Evolutionary conservation across 2,888 invertebrate species (phyloP).

Genomic region (Nasonovia ribisnigri): DNA sequence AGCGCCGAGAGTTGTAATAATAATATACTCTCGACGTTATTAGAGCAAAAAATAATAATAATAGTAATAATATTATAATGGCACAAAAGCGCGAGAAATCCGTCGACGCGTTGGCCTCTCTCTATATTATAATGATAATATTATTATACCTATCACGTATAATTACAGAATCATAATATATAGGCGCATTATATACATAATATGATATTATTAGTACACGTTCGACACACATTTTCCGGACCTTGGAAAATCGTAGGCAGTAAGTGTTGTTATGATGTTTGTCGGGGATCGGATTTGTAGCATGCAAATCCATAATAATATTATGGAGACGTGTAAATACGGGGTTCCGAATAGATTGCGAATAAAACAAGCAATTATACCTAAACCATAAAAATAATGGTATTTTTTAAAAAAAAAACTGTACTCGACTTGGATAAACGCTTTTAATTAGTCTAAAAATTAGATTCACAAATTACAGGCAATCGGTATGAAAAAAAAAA

Average conservation of each 20-base stretch:
- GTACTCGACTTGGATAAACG: no score
- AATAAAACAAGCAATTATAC: no score
- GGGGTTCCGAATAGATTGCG: no score
- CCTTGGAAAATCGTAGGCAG: neutral
- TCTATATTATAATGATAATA: neutral
- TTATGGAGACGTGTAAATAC: no score
- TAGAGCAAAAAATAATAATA: constrained; percentile 20
- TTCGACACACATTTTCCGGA: neutral
- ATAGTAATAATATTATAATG: neutral
- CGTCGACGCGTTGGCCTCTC: neutral
- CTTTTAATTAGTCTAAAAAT: no score
- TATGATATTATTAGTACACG: neutral
- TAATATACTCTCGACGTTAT: constrained; percentile 4
- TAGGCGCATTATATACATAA: no score
- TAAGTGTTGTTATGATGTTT: neutral
- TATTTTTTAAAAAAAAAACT: no score
- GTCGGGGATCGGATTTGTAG: neutral
- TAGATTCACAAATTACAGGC: no score
- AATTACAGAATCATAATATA: neutral
- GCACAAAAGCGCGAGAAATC: neutral
- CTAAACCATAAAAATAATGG: no score
- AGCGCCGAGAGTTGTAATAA: neutral
- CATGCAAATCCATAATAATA: no score
- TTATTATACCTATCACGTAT: neutral
- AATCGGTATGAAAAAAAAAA: no score